These are phyloP conservation scores for Syrmaticus mikado DNA, from an alignment of 2,113 vertebrate genomes.

Conservation along the genomic window DNA sequence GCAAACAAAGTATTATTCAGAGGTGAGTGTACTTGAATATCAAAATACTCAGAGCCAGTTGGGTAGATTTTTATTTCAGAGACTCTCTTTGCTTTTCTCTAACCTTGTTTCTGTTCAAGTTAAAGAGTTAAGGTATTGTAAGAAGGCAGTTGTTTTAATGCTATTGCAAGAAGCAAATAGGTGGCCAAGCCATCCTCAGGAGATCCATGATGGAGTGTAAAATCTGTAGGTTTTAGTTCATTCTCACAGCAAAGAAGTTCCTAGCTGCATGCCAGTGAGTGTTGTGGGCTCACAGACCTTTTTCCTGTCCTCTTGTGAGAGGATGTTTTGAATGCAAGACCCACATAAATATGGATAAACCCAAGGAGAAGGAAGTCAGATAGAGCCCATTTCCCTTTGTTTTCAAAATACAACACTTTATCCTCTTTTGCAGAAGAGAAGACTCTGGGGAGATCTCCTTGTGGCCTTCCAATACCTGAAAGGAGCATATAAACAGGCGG, in stretches of 20 bases:
- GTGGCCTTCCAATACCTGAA: too few relatives aligned
- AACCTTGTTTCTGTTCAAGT: background rate
- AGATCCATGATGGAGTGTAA: accelerated
- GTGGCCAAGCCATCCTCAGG: background rate
- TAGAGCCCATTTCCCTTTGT: background rate
- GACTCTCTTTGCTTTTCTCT: background rate
- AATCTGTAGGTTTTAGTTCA: background rate
- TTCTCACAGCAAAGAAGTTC: background rate
- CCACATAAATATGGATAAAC: background rate
- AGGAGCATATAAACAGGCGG: too few relatives aligned
- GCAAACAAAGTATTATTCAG: background rate
- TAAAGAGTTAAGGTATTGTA: background rate
- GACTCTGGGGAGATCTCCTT: too few relatives aligned
- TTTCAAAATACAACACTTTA: background rate
- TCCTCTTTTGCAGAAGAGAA: too few relatives aligned
- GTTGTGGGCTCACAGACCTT: background rate
- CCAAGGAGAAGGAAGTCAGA: background rate
- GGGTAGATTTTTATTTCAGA: background rate
- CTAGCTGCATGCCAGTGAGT: background rate
- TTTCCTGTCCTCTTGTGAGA: accelerated
- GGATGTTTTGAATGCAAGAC: background rate
- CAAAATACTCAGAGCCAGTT: background rate
- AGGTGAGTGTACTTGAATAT: background rate
- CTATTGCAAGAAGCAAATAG: background rate
- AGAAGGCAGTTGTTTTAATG: background rate